Base-by-base conservation (phyloP, 2,888 invertebrate species). In the Drosophila testacea region DNA sequence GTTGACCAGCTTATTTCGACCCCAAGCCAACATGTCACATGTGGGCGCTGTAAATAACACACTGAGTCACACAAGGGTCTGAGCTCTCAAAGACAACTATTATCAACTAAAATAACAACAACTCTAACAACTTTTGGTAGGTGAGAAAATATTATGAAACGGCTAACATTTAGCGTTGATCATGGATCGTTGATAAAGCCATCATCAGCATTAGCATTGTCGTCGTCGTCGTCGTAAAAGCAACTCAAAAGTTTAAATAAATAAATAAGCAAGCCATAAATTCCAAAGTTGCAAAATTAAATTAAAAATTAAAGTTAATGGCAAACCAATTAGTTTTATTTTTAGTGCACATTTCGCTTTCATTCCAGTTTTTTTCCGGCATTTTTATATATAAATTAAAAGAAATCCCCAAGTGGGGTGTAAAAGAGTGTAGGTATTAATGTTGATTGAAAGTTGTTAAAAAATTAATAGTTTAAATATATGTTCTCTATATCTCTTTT, bases 1-100 rank as follows among this genome's bases (percentile, higher is more conserved):
- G 78, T 70, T 83, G 84, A 59, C 71, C 81, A 62, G 79, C 83
- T 83, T 79, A 81, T 48, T 61, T 55, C 69, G 82, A 79, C 70
- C 80, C 80, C 61, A 27, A 38, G 46, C 55, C 6, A 62, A 62
- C 52, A 73, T 85, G 83, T 72, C 83, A 85, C 67, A 65, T 72
- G 67, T 57, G 64, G 55, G 54, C 60, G 63, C 77, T 88, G 83
- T 82, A 82, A 88, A 63, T 55, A 47, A 60, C 47, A 41, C 11
- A 50, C 57, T 57, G 39, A 54, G 50, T 65, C 60, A 44, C 41
- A 38, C 27, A 27, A 34, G 42, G 38, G 55, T 16, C 28, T 34
- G 38, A 52, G 22, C 22, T 22, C 22, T 22, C 22, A 1, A 22
- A 22, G 22, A 59, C 56, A 52, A 52, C 51, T 36, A 22, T 22